Base-by-base conservation (phyloP, 2,888 invertebrate genomes). In the Bellardia bayeri region DNA sequence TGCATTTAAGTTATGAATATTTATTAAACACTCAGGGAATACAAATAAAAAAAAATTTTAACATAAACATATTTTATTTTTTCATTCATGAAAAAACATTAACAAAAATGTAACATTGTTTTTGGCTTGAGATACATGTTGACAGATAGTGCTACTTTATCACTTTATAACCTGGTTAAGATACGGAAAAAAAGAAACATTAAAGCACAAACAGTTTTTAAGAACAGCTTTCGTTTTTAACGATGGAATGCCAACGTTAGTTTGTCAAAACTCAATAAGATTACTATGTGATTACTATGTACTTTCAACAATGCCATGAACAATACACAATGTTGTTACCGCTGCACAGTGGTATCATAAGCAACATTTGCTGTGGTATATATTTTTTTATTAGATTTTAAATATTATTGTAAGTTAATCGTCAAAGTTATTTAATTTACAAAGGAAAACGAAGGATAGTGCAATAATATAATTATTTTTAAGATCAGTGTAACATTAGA, bases 211-310 rank as follows among this genome's bases (percentile, higher is more conserved):
- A 61, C 37, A 11, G 37, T 33, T 56, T 61, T 84, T 30, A 78
- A 78, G 87, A 87, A 82, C 66, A 81, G 84, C 87, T 87, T 84
- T 87, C 87, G 81, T 84, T 87, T 87, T 87, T 84, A 78, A 74
- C 40, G 68, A 72, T 78, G 84, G 87, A 87, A 87, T 87, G 78
- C 11, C 40, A 82, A 33, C 69, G n/a, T 51, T 58, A 58, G 68
- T 33, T 68, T 82, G 74, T 68, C 74, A 82, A 82, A 66, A 2
- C 49, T 33, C 14, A 23, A 33, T n/a, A 16, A 80, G 33, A 61
- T 71, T 37, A 23, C 61, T 49, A 37, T 63, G 16, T 45, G 16
- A 56, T 42, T 30, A 16, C 11, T 79, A 2, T 37, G 42, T 30
- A 40, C 6, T 13, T 7, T 9, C 16, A 23, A 79, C 79, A 61